Percentiles rank a stretch among this genome's conserved stretches.
Evolutionary conservation across 2,113 vertebrate species (phyloP).

Genomic region (Eudyptes chrysolophus): DNA sequence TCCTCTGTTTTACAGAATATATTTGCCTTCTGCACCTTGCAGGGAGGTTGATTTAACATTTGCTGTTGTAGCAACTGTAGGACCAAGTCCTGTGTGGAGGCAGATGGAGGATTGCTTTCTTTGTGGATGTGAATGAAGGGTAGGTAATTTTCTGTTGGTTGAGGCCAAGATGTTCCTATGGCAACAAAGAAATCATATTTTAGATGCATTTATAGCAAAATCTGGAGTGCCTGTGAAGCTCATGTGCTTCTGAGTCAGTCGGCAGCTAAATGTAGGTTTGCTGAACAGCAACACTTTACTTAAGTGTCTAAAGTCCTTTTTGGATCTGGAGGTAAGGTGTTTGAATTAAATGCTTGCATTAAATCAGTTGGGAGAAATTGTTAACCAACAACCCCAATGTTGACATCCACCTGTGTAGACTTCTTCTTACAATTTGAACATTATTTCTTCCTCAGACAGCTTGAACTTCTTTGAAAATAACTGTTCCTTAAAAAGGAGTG

Average conservation of each 20-base stretch:
- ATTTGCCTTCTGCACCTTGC: not conserved
- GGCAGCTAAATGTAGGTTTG: not conserved
- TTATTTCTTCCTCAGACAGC: not conserved
- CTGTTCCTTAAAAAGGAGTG: not conserved
- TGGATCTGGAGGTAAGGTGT: not conserved
- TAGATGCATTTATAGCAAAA: not conserved
- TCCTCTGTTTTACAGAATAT: not conserved
- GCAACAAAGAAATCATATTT: not conserved
- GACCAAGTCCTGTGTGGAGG: not conserved
- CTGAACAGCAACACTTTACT: not conserved
- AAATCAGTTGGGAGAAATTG: not conserved
- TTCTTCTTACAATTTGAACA: not conserved
- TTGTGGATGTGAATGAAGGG: not conserved
- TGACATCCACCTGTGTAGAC: not conserved
- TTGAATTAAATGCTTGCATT: not conserved
- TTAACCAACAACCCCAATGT: too few species aligned
- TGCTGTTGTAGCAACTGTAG: not conserved
- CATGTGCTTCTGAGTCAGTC: accelerated
- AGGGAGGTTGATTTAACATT: not conserved
- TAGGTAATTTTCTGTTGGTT: not conserved
- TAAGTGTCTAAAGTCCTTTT: not conserved
- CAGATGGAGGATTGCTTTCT: not conserved
- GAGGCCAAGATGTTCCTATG: not conserved
- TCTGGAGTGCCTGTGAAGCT: not conserved
- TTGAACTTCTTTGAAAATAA: not conserved